Percentiles rank a stretch among this genome's conserved stretches.
phyloP scores from a whole-genome alignment of 2,888 invertebrate species.

The Lycocerus yunnanus region DNA sequence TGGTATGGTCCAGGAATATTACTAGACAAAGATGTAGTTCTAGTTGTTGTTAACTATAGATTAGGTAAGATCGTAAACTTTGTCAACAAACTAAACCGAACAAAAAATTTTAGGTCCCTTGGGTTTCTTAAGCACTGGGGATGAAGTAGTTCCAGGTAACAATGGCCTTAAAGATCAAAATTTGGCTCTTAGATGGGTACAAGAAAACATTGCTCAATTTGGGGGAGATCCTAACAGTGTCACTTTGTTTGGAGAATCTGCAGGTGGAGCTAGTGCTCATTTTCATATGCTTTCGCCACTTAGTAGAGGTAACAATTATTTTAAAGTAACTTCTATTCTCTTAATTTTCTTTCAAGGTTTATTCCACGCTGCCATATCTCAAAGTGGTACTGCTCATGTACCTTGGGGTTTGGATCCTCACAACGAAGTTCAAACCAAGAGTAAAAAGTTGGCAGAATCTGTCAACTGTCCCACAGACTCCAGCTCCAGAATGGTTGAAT shows the following conservation, averaged over 20 bases:
- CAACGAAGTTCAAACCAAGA: slow-evolving; percentile 63
- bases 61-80: slow-evolving; percentile 25
- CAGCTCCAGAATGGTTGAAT: slow-evolving; percentile 60
- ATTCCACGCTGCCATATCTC: slow-evolving; percentile 73
- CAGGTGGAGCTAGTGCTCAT: slow-evolving; percentile 55
- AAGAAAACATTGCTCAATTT: slow-evolving; percentile 51
- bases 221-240: slow-evolving; percentile 53
- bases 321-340: background rate
- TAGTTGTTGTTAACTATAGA: slow-evolving; percentile 53
- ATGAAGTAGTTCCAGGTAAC: slow-evolving; percentile 53
- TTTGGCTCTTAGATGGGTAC: slow-evolving; percentile 52
- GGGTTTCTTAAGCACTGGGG: slow-evolving; percentile 50
- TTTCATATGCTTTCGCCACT: slow-evolving; percentile 54
- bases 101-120: slow-evolving; percentile 46
- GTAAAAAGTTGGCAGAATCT: slow-evolving; percentile 64
- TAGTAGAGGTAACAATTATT: slow-evolving; percentile 44
- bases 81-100: slow-evolving; percentile 16
- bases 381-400: slow-evolving; percentile 70
- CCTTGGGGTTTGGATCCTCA: slow-evolving; percentile 54
- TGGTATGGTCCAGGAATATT: slow-evolving; percentile 75
- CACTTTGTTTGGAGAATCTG: slow-evolving; percentile 55
- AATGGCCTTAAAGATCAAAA: slow-evolving; percentile 56
- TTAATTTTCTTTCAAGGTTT: slow-evolving; percentile 58
- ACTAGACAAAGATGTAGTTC: slow-evolving; percentile 70
- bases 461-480: slow-evolving; percentile 64